Base-by-base conservation (phyloP, 1,140 invertebrate genomes). In the Thalassaphorura encarpata region DNA sequence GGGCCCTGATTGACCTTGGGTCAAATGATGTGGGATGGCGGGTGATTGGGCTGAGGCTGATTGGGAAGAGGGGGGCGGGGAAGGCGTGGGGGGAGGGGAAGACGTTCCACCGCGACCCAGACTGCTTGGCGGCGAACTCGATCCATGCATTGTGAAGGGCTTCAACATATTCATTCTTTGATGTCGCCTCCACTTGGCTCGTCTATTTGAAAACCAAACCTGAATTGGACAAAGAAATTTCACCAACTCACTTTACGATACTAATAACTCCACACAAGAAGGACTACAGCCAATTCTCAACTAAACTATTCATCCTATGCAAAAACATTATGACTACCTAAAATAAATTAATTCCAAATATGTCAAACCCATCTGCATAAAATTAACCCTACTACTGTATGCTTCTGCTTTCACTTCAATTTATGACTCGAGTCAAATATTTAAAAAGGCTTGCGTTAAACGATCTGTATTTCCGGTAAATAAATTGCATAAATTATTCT, bases 151-250 rank as follows among this genome's bases (percentile, higher is more conserved):
- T 75, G 80, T 70, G 83, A 71, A 71, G 19, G 72, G 84, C 72
- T 89, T 89, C 72, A 91, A 80, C 65, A 89, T 80, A 74, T 87
- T 91, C 85, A 93, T 91, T 69, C 89, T 83, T 73, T 93, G 89
- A 73, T 93, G 89, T 67, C 90, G 84, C 72, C 90, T 83, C 89
- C 89, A 93, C 80, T 94, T 94, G 75, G 90, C 90, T 78, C 90
- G 85, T 86, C 90, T 89, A 83, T 94, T 93, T 80, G 89, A 93
- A 88, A 94, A 93, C 90, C 90, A 94, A 83, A 94, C 89, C 90
- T 93, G 81, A 72, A 71, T 62, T 67, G 36, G 42, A 63, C 58
- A 63, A 52, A 63, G 41, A 63, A 63, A 60, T 48, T 36, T 61
- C 46, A 19, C 57, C 46, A 58, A 58, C 56, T 58, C 49, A 58